Conservation (phyloP, 2,113 vertebrate species). For the Corydoras maculifer region DNA sequence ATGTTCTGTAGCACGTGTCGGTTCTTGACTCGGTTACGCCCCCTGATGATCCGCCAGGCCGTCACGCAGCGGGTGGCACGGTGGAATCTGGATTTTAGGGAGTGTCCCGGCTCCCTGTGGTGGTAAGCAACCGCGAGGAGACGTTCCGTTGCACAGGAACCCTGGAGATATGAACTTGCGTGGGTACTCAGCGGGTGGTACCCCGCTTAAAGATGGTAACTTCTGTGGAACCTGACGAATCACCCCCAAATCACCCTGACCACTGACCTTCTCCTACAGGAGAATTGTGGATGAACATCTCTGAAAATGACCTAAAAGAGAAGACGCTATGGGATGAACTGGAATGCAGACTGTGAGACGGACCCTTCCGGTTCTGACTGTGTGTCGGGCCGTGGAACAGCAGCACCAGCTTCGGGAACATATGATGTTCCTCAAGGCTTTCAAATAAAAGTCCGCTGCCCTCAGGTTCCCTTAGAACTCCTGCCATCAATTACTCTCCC, state of each 20-base stretch:
- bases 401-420: neutral
- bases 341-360: no score
- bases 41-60: slow-evolving; percentile 18
- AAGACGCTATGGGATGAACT: no score
- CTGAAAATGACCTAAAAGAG: no score
- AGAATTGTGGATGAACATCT: no score
- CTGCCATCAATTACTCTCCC: slow-evolving; percentile 6
- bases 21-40: slow-evolving; percentile 19
- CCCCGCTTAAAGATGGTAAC: no score
- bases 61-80: slow-evolving; percentile 6
- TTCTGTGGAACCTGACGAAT: no score
- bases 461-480: slow-evolving; percentile 16
- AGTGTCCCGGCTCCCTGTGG: slow-evolving; percentile 16
- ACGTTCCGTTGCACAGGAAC: slow-evolving; percentile 12
- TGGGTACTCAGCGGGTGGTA: no score
- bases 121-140: slow-evolving; percentile 5
- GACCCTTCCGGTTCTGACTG: no score
- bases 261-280: no score
- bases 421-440: slow-evolving; percentile 16
- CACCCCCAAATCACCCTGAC: no score
- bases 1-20: neutral
- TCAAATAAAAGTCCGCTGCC: slow-evolving; percentile 17
- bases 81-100: slow-evolving; percentile 20
- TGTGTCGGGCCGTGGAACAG: neutral
- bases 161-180: neutral